Evolutionary conservation across 2,888 invertebrate genomes (phyloP).

Genomic region (Cephus sareptanus): DNA sequence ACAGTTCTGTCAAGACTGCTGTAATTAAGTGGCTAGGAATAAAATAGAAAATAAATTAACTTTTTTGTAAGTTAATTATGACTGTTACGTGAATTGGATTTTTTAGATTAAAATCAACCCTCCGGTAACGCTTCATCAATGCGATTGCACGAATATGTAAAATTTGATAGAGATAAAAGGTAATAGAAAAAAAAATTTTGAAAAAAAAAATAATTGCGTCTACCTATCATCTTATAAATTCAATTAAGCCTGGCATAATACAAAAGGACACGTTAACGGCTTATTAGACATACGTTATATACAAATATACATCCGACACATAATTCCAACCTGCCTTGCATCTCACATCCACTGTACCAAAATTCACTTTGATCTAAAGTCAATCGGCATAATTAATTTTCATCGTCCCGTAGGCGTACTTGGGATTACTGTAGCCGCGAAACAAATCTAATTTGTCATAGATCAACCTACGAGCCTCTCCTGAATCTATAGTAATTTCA

Average conservation of each 20-base stretch:
- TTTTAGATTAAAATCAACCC: no score
- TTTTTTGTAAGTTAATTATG: background rate
- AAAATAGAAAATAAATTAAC: background rate
- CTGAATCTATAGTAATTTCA: background rate
- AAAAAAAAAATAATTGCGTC: background rate
- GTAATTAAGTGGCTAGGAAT: no score
- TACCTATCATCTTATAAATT: slow-evolving; percentile 15
- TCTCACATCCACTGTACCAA: background rate
- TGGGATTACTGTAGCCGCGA: background rate
- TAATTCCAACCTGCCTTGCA: background rate
- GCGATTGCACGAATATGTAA: no score
- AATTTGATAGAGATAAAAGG: no score
- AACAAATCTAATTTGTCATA: background rate
- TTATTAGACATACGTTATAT: slow-evolving; percentile 34
- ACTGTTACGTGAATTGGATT: background rate
- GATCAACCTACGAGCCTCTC: background rate
- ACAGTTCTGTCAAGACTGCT: no score
- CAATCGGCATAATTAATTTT: background rate
- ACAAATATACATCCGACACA: slow-evolving; percentile 20
- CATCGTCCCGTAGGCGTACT: background rate
- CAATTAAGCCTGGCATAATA: slow-evolving; percentile 30
- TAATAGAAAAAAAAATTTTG: no score
- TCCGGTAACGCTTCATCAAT: no score
- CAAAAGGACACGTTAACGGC: slow-evolving; percentile 36
- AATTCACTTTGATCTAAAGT: background rate